Percentiles rank a stretch among this genome's conserved stretches.
phyloP scores from a whole-genome alignment of 2,797 vertebrate genomes.

The Notoglanidium macrostoma region DNA sequence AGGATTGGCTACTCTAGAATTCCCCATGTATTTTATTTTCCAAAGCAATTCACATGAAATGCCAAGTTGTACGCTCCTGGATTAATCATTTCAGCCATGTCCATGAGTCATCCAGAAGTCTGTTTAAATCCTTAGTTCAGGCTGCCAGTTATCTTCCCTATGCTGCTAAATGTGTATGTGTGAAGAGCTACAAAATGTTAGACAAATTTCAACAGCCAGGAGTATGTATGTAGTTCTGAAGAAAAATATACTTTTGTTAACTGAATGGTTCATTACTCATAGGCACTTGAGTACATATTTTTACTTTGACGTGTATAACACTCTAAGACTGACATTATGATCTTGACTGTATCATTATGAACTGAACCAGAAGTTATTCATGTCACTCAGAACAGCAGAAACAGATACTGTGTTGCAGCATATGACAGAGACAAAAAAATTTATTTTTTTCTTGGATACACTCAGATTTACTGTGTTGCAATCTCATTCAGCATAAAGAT shows the following conservation, averaged over 20 bases:
- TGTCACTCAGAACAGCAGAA: background rate
- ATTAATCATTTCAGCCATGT: background rate
- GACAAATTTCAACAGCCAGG: background rate
- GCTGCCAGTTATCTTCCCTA: background rate
- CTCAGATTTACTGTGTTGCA: background rate
- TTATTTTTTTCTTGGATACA: background rate
- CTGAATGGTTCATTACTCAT: background rate
- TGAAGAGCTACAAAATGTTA: background rate
- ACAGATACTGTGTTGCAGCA: background rate
- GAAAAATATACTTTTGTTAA: background rate
- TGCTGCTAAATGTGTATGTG: background rate
- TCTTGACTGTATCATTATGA: conserved; percentile 6
- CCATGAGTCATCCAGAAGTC: background rate
- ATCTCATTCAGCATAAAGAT: background rate
- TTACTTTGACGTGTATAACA: background rate
- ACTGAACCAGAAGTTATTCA: background rate
- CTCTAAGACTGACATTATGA: background rate
- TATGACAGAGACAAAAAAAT: background rate
- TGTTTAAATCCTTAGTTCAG: background rate
- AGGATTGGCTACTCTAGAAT: background rate
- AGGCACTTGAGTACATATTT: background rate
- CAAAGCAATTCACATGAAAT: background rate
- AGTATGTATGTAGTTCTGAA: background rate
- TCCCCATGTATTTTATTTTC: background rate
- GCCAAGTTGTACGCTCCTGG: background rate